These are phyloP conservation scores for Xerus inauris DNA, from an alignment of 2,113 vertebrate species.

Conservation along the genomic window DNA sequence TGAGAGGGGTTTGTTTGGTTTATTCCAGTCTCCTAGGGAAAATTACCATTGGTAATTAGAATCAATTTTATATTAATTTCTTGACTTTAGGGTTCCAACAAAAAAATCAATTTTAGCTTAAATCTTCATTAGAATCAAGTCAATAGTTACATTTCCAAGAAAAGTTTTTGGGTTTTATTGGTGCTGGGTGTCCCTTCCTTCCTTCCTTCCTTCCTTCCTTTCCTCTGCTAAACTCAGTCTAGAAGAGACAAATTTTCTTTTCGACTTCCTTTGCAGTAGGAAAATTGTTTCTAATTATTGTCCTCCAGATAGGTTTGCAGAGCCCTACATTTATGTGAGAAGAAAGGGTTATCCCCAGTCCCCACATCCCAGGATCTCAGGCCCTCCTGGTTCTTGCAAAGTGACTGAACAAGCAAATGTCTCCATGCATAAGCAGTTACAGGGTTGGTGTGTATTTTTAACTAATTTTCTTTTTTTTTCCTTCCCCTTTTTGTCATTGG, in stretches of 20 bases:
- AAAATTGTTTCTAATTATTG: neutral
- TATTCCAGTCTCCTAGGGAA: neutral
- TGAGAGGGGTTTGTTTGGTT: neutral
- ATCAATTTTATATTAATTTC: neutral
- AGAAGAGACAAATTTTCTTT: neutral
- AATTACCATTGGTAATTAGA: neutral
- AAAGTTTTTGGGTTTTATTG: neutral
- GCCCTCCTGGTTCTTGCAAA: neutral
- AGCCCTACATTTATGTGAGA: neutral
- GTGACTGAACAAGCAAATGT: neutral
- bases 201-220: neutral
- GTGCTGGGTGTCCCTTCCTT: too few relatives aligned
- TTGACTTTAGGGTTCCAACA: conserved; percentile 14
- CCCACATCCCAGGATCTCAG: neutral
- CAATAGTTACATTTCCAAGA: neutral
- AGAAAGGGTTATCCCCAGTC: neutral
- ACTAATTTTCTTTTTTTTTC: neutral
- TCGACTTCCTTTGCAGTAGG: neutral
- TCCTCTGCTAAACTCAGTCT: neutral
- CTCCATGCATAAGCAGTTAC: neutral
- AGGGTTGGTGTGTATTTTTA: neutral
- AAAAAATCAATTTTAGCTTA: conserved; percentile 4
- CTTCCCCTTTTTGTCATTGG: neutral
- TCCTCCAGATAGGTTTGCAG: neutral
- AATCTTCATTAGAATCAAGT: neutral